Base-by-base conservation (phyloP, 2,888 invertebrate genomes). In the Cyclophora albipunctata region DNA sequence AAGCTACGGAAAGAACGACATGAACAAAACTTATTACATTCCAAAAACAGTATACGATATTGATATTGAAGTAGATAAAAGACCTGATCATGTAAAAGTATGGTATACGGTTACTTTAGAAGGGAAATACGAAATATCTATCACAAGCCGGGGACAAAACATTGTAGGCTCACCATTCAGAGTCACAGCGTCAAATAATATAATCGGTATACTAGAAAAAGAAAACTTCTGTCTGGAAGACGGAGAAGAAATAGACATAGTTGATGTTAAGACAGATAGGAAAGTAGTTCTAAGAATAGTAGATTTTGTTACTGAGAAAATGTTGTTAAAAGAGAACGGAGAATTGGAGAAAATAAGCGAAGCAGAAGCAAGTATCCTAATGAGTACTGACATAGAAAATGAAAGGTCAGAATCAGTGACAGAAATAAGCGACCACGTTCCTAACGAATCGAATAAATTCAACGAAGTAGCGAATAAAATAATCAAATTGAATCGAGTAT, bases 131-230 rank as follows among this genome's bases (percentile, higher is more conserved):
- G 89, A 91, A 72, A 79, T 92, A 41, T 89, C 84, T 37, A 81
- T 92, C 44, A 89, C 90, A 7, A 90, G 88, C 49, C 84, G 90
- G 67, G 90, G 91, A 1, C 87, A 88, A 65, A 81, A 85, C 62
- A 80, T 91, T 42, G 84, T 87, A 40, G 91, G 91, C n/a, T 91
- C 92, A 34, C 92, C 92, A 1, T 92, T 88, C 63, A 71, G 71
- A 48, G 79, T 91, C 3, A 88, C 81, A 50, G 86, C 90, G 33
- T 75, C 82, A 3, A 68, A 78, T 49, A 80, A 85, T 53, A 82
- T 86, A 41, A 54, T 86, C 3, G 66, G 66, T 42, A 63, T 73
- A 40, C 62, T 87, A 50, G 82, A 85, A 71, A 75, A 66, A 58
- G 83, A 86, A 47, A 85, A 68, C 56, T 82, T 78, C 50, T 73